Evolutionary conservation across 2,888 invertebrate species (phyloP), one percentile per base, ranked within the genome.

Genomic region (Cryptocheilus praepositus): DNA sequence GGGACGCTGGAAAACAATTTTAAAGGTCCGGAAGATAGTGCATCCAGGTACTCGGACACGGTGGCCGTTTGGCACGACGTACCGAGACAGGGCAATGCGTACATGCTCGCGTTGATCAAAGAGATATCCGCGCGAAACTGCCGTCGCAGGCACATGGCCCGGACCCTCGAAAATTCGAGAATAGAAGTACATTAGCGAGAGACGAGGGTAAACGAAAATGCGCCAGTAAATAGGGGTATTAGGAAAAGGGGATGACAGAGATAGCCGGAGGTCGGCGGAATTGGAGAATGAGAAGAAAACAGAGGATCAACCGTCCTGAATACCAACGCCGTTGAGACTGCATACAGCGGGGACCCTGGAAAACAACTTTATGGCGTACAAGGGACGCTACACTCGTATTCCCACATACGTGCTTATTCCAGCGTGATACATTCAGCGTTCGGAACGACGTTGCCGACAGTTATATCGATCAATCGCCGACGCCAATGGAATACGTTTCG

Each of bases 1-100:
- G 51, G 77, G 74, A 78, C 73, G 64, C 59, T 64, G 67, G 71
- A 75, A 80, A 83, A 81, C 82, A 81, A 83, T 82, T 73, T 81
- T 74, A 69, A 70, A 36, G 64, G 64, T 66, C 67, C 56, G 36
- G 44, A 65, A 36, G 36, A 36, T 8, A 11, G 36, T 36, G 36
- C 36, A 36, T 36, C 13, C 36, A 36, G 36, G 36, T 36, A 7
- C 36, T 11, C 11, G 7, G 36, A 36, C 36, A 11, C 36, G 36
- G 36, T 11, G 8, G 11, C 11, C 36, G 3, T 11, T 36, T 36
- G 36, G 36, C 13, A 36, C 13, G 13, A 36, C 11, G 11, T 36
- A 11, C 36, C 8, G 36, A 11, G 13, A 11, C 13, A 36, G 36
- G 11, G 8, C 25, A 25, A 25, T 36, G 36, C 36, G 11, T 36